These are phyloP conservation scores for Gonatopus flavifemur DNA, from an alignment of 1,140 invertebrate genomes.

Conservation along the genomic window DNA sequence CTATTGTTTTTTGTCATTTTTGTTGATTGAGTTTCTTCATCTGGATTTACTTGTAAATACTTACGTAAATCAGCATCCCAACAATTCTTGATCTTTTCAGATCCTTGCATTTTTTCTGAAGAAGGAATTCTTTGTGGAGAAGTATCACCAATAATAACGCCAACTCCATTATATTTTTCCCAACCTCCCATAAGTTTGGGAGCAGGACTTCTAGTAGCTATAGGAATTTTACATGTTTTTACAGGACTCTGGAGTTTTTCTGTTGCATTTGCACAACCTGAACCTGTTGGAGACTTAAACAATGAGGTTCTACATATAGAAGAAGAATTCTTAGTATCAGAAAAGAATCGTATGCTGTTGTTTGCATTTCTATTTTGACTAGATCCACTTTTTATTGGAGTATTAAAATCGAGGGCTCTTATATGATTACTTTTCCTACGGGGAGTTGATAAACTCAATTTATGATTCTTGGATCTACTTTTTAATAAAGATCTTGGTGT, in stretches of 20 bases:
- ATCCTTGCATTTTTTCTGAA: neutral
- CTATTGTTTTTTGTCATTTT: no score
- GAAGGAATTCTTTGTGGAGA: slow-evolving; percentile 23
- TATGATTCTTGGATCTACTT: slow-evolving; percentile 44
- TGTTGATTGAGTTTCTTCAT: slow-evolving; percentile 3
- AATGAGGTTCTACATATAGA: slow-evolving; percentile 38
- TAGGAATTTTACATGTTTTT: slow-evolving; percentile 32
- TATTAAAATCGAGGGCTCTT: slow-evolving; percentile 51
- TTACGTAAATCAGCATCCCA: slow-evolving; percentile 53
- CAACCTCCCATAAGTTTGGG: slow-evolving; percentile 49
- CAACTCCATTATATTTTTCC: slow-evolving; percentile 51
- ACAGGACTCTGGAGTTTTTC: slow-evolving; percentile 20
- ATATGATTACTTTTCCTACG: slow-evolving; percentile 48
- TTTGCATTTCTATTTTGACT: slow-evolving; percentile 14
- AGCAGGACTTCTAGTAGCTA: slow-evolving; percentile 45
- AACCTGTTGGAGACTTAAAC: slow-evolving; percentile 44
- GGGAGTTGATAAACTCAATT: slow-evolving; percentile 55
- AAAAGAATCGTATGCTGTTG: slow-evolving; percentile 11
- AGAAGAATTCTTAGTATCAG: slow-evolving; percentile 17
- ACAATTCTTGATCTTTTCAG: slow-evolving; percentile 12
- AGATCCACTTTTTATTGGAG: slow-evolving; percentile 39
- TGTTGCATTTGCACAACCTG: neutral
- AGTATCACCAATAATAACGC: slow-evolving; percentile 39
- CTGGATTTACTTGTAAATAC: slow-evolving; percentile 2
- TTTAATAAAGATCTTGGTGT: slow-evolving; percentile 47